These are phyloP conservation scores for Alligator sinensis DNA, from an alignment of 2,113 vertebrate genomes.

Conservation along the genomic window DNA sequence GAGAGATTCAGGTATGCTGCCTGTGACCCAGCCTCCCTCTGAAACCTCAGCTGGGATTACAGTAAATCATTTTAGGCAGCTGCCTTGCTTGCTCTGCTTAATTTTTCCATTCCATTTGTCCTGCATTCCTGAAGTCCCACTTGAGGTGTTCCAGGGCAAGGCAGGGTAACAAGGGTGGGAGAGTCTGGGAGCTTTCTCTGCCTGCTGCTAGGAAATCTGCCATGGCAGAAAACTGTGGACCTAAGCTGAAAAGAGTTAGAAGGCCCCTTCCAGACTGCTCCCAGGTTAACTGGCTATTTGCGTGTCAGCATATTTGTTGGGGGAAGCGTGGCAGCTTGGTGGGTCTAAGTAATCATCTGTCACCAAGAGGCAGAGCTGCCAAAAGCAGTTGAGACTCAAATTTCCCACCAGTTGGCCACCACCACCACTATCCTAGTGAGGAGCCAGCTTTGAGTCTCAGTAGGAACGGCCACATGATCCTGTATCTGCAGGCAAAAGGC, in stretches of 20 bases:
- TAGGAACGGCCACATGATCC: neutral
- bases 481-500: neutral
- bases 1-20: neutral
- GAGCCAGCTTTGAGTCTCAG: neutral
- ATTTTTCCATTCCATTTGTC: slow-evolving; percentile 21
- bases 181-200: neutral
- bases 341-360: neutral
- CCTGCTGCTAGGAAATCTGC: neutral
- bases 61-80: neutral
- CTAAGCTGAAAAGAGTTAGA: neutral
- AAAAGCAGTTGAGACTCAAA: slow-evolving; percentile 35
- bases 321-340: slow-evolving; percentile 14
- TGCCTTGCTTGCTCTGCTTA: slow-evolving; percentile 4
- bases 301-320: neutral
- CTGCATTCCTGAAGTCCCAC: neutral
- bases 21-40: neutral
- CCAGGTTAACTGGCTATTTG: neutral
- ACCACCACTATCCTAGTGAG: slow-evolving; percentile 15
- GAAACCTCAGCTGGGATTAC: neutral
- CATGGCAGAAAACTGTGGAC: neutral
- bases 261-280: neutral
- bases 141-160: neutral
- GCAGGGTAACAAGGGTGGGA: neutral
- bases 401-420: neutral
- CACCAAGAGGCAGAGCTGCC: neutral